Base-by-base conservation (phyloP, 2,888 invertebrate species). In the Mycogona germanica region DNA sequence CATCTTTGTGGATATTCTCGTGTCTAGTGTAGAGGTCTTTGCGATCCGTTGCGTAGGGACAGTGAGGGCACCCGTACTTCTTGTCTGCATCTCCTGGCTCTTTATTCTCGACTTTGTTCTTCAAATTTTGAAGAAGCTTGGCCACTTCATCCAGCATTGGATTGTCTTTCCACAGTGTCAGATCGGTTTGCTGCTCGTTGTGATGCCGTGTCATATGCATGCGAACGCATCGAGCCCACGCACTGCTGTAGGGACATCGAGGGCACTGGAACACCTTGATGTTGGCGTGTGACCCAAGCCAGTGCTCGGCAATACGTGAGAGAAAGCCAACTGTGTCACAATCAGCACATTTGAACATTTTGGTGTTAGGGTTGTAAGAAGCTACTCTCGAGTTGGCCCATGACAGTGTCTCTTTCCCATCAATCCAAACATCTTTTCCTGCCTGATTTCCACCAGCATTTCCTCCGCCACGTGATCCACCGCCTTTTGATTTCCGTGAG, bases 1-100 rank as follows among this genome's bases (percentile, higher is more conserved):
- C 89, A 68, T 88, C 88, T 62, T 88, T 80, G 68, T 92, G 92
- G 60, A 91, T 92, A 69, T 89, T 91, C 72, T 91, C 89, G 70
- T 92, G 91, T 32, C 91, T 78, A 38, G 88, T 88, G 71, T 85
- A 91, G 42, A 92, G 76, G 72, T 92, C 92, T 59, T 89, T 77
- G 17, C 92, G 78, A 71, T 91, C 91, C 14, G 91, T 92, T 28
- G 88, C 87, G 70, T 92, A 92, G 2, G 88, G 87, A 69, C 92
- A 92, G 65, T 82, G 84, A 25, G 78, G 79, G 72, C 92, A 92
- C 57, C 80, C 83, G 72, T 91, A 91, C 30, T 88, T 78, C 57
- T 67, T 67, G 42, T 64, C 66, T 14, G 47, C 50, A 47, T 45
- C 46, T 41, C 52, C 56, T 23, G 57, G 52, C 53, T 61, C 52